Percentiles rank a stretch among this genome's conserved stretches.
Conservation (phyloP, 2,888 invertebrate genomes). For the Epinotia nisella region DNA sequence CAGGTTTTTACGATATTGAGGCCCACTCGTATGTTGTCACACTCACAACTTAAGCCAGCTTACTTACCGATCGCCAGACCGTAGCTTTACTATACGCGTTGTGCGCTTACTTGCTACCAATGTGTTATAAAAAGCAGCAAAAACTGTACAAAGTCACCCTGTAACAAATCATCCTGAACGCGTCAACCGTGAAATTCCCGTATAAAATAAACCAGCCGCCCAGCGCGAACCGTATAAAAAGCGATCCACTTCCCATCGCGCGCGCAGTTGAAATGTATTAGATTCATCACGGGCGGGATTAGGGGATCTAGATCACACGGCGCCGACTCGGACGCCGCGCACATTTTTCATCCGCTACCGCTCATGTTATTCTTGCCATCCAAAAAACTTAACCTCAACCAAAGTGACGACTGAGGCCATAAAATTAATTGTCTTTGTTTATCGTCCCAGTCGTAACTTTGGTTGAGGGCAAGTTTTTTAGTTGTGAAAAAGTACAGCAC, state of each 20-base stretch:
- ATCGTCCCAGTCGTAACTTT: no score
- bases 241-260: conserved; percentile 41
- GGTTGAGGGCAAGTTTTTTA: no score
- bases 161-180: neutral
- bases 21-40: no score
- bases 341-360: conserved; percentile 22
- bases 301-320: conserved; percentile 44
- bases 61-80: no score
- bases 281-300: conserved; percentile 42
- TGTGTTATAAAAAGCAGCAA: no score
- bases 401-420: no score
- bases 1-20: no score
- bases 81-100: no score
- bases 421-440: no score
- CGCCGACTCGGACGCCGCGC: conserved; percentile 19
- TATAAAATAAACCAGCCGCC: conserved; percentile 19
- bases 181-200: conserved; percentile 17
- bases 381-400: no score
- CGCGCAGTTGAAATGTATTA: conserved; percentile 42
- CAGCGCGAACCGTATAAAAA: conserved; percentile 31
- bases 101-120: neutral
- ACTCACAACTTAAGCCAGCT: no score
- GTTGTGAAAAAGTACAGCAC: no score
- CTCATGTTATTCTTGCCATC: conserved; percentile 16
- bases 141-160: neutral